Evolutionary conservation across 1,140 invertebrate species (phyloP).

Genomic region (Phthorimaea operculella): DNA sequence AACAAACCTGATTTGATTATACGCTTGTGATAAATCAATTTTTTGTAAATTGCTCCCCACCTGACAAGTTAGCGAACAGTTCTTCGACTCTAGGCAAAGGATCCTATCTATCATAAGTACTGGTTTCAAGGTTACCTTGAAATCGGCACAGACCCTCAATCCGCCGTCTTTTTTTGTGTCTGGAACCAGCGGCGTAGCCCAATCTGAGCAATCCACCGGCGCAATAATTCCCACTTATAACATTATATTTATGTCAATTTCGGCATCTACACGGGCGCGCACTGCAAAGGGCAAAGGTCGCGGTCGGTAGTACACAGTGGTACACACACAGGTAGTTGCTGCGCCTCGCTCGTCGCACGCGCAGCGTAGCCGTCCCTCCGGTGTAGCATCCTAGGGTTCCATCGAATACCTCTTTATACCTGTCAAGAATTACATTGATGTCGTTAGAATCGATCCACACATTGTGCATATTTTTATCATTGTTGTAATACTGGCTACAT

Average conservation of each 20-base stretch:
- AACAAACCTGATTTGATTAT: too few relatives aligned
- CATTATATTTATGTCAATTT: not conserved
- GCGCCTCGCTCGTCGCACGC: not conserved
- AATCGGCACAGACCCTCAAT: conserved; percentile 1
- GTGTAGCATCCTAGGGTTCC: not conserved
- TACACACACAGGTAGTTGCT: too few relatives aligned
- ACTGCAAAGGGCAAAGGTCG: not conserved
- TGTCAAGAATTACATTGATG: not conserved
- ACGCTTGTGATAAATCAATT: too few relatives aligned
- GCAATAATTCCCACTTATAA: not conserved
- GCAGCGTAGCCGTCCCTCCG: not conserved
- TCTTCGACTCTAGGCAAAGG: too few relatives aligned
- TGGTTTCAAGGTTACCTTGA: not conserved
- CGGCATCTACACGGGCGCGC: not conserved
- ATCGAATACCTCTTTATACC: not conserved
- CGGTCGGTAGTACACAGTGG: not conserved
- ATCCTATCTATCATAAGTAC: too few relatives aligned
- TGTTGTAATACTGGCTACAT: too few relatives aligned
- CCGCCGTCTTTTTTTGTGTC: not conserved
- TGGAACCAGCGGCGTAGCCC: conserved; percentile 1
- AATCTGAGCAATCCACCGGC: not conserved
- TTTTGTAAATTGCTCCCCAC: too few relatives aligned
- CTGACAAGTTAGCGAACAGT: too few relatives aligned
- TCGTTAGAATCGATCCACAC: not conserved
- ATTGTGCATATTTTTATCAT: not conserved